Base-by-base conservation (phyloP, 2,888 invertebrate genomes). In the Ochropacha duplaris region DNA sequence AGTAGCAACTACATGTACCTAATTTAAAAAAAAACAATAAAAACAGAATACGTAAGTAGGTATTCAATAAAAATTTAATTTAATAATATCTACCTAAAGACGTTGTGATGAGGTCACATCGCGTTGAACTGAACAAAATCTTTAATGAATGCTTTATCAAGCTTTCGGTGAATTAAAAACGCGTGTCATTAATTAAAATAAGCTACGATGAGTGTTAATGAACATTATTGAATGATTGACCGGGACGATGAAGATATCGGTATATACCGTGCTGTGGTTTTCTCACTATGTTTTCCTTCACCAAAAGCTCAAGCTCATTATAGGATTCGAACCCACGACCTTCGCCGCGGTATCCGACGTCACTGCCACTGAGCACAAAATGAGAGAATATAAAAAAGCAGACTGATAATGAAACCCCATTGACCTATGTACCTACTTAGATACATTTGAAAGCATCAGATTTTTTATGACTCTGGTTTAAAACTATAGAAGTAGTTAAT, bases 151-250 rank as follows among this genome's bases (percentile, higher is more conserved):
- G 62, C 58, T 62, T 74, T 69, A 69, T 70, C 69, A 26, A 56
- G 56, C 59, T 55, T 44, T 44, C 19, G 1, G 44, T 52, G 60
- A 69, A 71, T 71, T 54, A 55, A 69, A 68, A 74, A 65, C 61
- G 76, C 78, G 22, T 61, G 78, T 84, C 84, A 84, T 81, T 71
- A 69, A 78, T 79, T 78, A 74, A 77, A 81, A 81, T 76, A 71
- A 76, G 70, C 70, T 19, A 58, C 26, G 56, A 57, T 64, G 65
- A 68, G 66, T 57, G 63, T 65, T 61, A 64, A 60, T 62, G 64
- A 67, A 61, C 64, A 64, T 62, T 66, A 31, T 31, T 65, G 60
- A 64, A 56, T 58, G 68, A 68, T 69, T 57, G 57, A 52, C 66
- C 69, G 57, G 69, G 71, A 69, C 68, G 31, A 31, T 31, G 31